A percentile compares a stretch with the other conserved stretches of the same genome.
These are phyloP conservation scores for Myotis brandtii DNA, from an alignment of 2,113 vertebrate genomes.

Conservation along the genomic window DNA sequence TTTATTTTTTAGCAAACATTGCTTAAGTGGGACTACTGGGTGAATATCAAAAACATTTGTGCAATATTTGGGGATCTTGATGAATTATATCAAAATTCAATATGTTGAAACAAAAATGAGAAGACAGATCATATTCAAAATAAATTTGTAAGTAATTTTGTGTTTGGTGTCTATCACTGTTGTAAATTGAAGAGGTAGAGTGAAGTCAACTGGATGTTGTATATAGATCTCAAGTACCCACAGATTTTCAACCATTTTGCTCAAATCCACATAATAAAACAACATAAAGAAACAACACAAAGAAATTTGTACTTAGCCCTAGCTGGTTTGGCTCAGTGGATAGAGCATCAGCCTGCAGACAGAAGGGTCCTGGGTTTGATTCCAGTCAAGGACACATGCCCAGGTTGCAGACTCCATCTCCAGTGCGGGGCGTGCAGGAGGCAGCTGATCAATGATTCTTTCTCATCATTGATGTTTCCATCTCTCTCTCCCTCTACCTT, in stretches of 20 bases:
- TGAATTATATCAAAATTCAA: slow-evolving; percentile 21
- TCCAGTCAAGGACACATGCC: too few relatives aligned
- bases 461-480: too few relatives aligned
- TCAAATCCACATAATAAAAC: neutral
- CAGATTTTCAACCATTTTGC: neutral
- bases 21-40: neutral
- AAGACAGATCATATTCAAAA: neutral
- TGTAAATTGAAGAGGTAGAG: neutral
- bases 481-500: too few relatives aligned
- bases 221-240: neutral
- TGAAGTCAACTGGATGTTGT: neutral
- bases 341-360: too few relatives aligned
- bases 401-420: too few relatives aligned
- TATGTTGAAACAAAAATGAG: slow-evolving; percentile 22
- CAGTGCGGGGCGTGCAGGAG: too few relatives aligned
- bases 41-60: slow-evolving; percentile 27
- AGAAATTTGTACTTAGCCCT: neutral
- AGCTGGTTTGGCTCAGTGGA: too few relatives aligned
- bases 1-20: slow-evolving; percentile 10
- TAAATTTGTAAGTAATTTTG: neutral
- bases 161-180: neutral
- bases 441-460: too few relatives aligned
- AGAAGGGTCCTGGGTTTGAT: too few relatives aligned
- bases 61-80: neutral
- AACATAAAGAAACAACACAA: neutral